These are phyloP conservation scores for Takifugu bimaculatus DNA, from an alignment of 2,113 vertebrate genomes.

Conservation along the genomic window DNA sequence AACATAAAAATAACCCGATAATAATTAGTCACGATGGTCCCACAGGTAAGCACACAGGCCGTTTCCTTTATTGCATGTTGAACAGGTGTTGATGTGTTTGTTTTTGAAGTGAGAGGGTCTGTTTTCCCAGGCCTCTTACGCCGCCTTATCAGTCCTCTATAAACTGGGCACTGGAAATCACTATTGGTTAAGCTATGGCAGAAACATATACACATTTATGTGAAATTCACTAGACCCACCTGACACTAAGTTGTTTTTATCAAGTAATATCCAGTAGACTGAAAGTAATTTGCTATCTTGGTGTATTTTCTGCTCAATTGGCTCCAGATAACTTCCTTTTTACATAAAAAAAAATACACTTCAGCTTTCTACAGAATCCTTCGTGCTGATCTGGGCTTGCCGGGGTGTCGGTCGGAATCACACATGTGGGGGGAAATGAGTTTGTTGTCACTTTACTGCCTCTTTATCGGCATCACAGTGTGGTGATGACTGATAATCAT, in stretches of 20 bases:
- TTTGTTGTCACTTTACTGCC: conserved; percentile 60
- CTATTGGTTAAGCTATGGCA: conserved; percentile 14
- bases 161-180: conserved; percentile 49
- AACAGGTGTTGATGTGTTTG: conserved; percentile 66
- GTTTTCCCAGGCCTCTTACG: conserved; percentile 56
- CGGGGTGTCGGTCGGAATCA: background rate
- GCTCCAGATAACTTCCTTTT: too few species aligned
- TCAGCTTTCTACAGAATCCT: too few species aligned
- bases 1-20: too few species aligned
- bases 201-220: conserved; percentile 1
- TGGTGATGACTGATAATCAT: conserved; percentile 59
- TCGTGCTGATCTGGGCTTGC: too few species aligned
- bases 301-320: too few species aligned
- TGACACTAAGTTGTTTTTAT: background rate
- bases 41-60: background rate
- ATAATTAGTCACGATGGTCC: background rate
- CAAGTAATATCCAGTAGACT: too few species aligned
- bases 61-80: conserved; percentile 23
- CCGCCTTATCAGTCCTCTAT: conserved; percentile 57
- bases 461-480: conserved; percentile 48
- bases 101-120: conserved; percentile 47
- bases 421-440: conserved; percentile 22
- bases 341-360: too few species aligned
- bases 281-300: too few species aligned
- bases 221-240: background rate